These are phyloP conservation scores for Volucella inanis DNA, from an alignment of 2,888 invertebrate genomes.

Conservation along the genomic window DNA sequence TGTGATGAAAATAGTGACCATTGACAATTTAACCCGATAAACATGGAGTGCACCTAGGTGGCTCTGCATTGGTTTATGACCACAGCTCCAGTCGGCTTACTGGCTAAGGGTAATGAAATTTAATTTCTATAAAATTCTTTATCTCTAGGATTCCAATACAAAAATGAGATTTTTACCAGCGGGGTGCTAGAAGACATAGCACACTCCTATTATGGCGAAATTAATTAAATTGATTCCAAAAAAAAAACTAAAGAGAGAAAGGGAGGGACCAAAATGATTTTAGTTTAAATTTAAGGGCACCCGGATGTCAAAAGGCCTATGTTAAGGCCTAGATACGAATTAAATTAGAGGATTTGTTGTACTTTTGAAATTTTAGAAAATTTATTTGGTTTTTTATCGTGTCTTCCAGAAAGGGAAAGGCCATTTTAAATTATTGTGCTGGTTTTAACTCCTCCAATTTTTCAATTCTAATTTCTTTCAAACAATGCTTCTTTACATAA, in stretches of 20 bases:
- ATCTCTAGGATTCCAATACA: constrained; percentile 1
- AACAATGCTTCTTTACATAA: too few species aligned
- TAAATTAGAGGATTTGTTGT: not conserved
- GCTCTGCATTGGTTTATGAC: not conserved
- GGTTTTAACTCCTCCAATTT: not conserved
- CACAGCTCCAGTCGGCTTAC: not conserved
- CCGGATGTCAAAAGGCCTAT: constrained; percentile 2
- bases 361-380: not conserved
- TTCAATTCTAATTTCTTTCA: not conserved
- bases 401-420: not conserved
- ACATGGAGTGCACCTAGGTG: constrained; percentile 3
- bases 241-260: constrained; percentile 12
- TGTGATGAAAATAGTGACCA: constrained; percentile 3
- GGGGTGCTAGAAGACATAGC: constrained; percentile 26
- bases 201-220: constrained; percentile 47
- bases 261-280: not conserved
- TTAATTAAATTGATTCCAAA: constrained; percentile 57
- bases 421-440: not conserved
- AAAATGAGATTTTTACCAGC: constrained; percentile 20
- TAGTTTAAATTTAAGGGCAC: constrained; percentile 6
- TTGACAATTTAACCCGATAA: constrained; percentile 24
- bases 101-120: constrained; percentile 9
- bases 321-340: constrained; percentile 3
- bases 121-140: not conserved
- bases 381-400: not conserved